Evolutionary conservation across 2,888 invertebrate species (phyloP).

Genomic region (Erynnis tages): DNA sequence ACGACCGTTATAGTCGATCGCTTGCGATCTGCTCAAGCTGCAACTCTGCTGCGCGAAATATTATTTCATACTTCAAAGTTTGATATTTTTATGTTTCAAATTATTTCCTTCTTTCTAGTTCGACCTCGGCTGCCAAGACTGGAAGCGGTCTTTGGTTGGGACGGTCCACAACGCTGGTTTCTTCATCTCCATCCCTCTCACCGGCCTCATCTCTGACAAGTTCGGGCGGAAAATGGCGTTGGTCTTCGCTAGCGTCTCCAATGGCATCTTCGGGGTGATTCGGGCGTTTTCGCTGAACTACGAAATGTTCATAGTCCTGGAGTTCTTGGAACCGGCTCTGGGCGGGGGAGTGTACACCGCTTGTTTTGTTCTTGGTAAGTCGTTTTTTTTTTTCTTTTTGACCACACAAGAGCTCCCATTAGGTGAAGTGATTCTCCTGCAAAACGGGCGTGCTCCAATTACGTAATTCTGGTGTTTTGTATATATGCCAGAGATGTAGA

Average conservation of each 20-base stretch:
- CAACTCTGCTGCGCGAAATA: too few relatives aligned
- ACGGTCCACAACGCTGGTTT: slow-evolving; percentile 88
- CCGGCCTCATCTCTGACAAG: slow-evolving; percentile 86
- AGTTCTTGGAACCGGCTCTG: slow-evolving; percentile 81
- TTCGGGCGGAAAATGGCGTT: slow-evolving; percentile 84
- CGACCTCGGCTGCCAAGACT: slow-evolving; percentile 84
- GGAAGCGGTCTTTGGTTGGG: slow-evolving; percentile 88
- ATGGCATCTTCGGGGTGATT: slow-evolving; percentile 79
- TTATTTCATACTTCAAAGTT: too few relatives aligned
- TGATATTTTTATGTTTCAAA: too few relatives aligned
- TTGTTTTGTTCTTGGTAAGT: slow-evolving; percentile 83
- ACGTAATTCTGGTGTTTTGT: too few relatives aligned
- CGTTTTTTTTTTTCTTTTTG: too few relatives aligned
- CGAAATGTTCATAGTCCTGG: slow-evolving; percentile 80
- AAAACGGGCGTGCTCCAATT: too few relatives aligned
- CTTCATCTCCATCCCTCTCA: slow-evolving; percentile 86
- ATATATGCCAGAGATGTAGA: too few relatives aligned
- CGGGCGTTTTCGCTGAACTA: slow-evolving; percentile 82
- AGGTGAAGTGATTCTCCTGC: too few relatives aligned
- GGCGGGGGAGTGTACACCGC: slow-evolving; percentile 82
- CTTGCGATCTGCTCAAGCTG: too few relatives aligned
- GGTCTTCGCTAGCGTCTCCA: slow-evolving; percentile 78
- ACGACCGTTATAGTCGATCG: too few relatives aligned
- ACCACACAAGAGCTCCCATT: too few relatives aligned
- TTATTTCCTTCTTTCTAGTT: slow-evolving; percentile 83